These are phyloP conservation scores for Scomber scombrus DNA, from an alignment of 2,113 vertebrate species.

Conservation along the genomic window DNA sequence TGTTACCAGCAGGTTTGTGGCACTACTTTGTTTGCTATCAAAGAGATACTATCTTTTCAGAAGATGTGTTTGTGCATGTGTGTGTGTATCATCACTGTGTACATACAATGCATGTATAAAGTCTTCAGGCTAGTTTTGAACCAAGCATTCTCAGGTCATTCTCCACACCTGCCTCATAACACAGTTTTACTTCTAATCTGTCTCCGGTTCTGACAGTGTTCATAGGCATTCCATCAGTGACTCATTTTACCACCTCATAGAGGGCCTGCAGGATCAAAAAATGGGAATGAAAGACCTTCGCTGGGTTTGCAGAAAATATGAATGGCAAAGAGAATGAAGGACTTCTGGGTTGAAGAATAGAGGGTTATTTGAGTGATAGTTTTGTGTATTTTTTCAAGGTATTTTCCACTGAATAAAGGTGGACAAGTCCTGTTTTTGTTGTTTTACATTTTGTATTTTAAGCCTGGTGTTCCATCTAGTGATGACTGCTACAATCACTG, in stretches of 20 bases:
- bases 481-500: constrained; percentile 6
- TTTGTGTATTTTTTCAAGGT: background rate
- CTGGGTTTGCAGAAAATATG: background rate
- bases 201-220: constrained; percentile 30
- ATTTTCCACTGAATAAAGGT: background rate
- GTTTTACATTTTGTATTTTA: too few species aligned
- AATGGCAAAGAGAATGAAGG: background rate
- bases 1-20: constrained; percentile 58
- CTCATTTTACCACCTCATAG: constrained; percentile 28
- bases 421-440: too few species aligned
- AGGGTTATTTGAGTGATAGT: constrained; percentile 1
- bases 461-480: too few species aligned
- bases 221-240: constrained; percentile 37
- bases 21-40: constrained; percentile 43
- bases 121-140: constrained; percentile 52
- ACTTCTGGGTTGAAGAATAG: background rate
- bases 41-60: constrained; percentile 42
- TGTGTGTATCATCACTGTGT: background rate
- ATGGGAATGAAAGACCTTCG: background rate
- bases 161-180: constrained; percentile 33
- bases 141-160: constrained; percentile 43
- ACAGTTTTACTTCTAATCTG: constrained; percentile 36
- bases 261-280: background rate
- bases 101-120: background rate
- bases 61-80: background rate